These are phyloP conservation scores for Teinopalpus imperialis DNA, from an alignment of 2,888 invertebrate genomes.

Conservation along the genomic window DNA sequence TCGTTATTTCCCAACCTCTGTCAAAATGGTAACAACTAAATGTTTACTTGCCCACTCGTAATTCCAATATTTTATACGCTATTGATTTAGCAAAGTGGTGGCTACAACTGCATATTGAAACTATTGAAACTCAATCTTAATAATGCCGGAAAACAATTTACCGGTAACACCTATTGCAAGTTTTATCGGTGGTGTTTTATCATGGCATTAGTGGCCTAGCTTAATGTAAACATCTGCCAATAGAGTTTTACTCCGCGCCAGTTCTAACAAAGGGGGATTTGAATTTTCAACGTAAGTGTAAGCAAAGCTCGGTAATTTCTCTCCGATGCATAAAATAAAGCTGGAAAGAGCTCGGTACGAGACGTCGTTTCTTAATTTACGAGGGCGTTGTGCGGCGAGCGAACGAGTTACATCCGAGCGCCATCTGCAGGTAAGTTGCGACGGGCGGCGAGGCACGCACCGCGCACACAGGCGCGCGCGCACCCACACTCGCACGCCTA, in stretches of 20 bases:
- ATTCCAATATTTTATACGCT: slow-evolving; percentile 43
- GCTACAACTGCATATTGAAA: slow-evolving; percentile 51
- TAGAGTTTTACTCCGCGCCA: slow-evolving; percentile 33
- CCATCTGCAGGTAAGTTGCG: slow-evolving; percentile 72
- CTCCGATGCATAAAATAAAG: slow-evolving; percentile 60
- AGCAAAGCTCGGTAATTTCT: slow-evolving; percentile 39
- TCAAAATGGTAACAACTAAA: slow-evolving; percentile 41
- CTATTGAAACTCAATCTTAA: slow-evolving; percentile 74
- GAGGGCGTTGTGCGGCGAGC: slow-evolving; percentile 66
- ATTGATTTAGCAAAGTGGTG: slow-evolving; percentile 39
- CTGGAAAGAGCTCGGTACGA: slow-evolving; percentile 54
- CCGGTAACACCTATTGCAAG: slow-evolving; percentile 48
- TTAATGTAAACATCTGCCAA: slow-evolving; percentile 58
- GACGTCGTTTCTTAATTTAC: slow-evolving; percentile 75
- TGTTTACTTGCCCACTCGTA: slow-evolving; percentile 26
- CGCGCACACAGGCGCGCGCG: slow-evolving; percentile 58
- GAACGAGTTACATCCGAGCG: slow-evolving; percentile 58
- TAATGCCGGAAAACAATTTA: slow-evolving; percentile 73
- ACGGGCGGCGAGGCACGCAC: slow-evolving; percentile 44
- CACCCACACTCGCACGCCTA: slow-evolving; percentile 63
- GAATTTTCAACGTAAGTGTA: slow-evolving; percentile 32
- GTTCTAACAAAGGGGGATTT: slow-evolving; percentile 33
- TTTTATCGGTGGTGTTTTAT: slow-evolving; percentile 60
- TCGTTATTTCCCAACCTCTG: slow-evolving; percentile 38
- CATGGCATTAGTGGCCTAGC: slow-evolving; percentile 46